These are phyloP conservation scores for Caenorhabditis latens DNA, from an alignment of 1,140 invertebrate genomes.

Conservation along the genomic window DNA sequence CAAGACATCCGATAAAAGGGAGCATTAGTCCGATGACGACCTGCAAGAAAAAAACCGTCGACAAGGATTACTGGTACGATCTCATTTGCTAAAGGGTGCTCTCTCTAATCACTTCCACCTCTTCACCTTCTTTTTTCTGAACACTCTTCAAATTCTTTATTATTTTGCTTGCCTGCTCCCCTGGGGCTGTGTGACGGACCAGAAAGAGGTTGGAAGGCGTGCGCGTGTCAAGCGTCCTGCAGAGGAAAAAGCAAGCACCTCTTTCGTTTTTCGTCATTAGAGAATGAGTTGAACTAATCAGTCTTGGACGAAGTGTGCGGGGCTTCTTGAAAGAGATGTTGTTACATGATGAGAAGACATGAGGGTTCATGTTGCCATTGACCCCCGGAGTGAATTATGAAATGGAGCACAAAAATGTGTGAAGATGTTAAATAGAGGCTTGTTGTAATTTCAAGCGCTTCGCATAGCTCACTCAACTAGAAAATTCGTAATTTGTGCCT, in stretches of 20 bases:
- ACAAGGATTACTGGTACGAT: not conserved
- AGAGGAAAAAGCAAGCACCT: constrained; percentile 22
- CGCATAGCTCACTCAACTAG: constrained; percentile 13
- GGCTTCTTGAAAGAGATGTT: not conserved
- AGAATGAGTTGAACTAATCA: constrained; percentile 54
- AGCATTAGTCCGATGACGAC: constrained; percentile 67
- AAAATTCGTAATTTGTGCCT: not conserved
- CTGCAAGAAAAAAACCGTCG: constrained; percentile 59
- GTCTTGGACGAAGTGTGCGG: constrained; percentile 10
- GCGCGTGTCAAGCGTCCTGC: constrained; percentile 31
- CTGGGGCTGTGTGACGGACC: not conserved
- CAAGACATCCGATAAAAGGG: constrained; percentile 66
- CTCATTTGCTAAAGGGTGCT: not conserved
- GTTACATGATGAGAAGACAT: not conserved
- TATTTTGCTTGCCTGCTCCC: constrained; percentile 5
- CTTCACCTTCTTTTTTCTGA: constrained; percentile 33
- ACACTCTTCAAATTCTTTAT: constrained; percentile 30
- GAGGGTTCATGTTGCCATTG: constrained; percentile 34
- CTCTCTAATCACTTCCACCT: constrained; percentile 26
- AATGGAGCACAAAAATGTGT: not conserved
- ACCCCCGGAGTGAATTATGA: not conserved
- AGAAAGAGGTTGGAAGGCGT: constrained; percentile 42
- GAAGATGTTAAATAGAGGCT: not conserved
- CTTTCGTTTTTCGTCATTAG: constrained; percentile 50
- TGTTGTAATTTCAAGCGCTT: not conserved